Base-by-base conservation (phyloP, 2,888 invertebrate genomes). In the Diloba caeruleocephala region DNA sequence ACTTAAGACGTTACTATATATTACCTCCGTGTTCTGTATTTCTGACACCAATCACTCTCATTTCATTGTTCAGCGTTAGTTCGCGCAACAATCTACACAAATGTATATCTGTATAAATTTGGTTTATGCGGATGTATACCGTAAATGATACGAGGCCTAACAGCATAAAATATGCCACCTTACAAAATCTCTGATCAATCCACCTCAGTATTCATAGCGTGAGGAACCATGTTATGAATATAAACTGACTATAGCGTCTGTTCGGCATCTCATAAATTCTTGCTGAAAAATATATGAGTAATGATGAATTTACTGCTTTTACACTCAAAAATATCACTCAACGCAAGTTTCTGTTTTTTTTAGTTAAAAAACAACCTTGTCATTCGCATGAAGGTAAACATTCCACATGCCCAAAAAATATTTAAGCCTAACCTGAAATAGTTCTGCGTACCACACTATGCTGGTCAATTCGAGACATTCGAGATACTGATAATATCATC, bases 171-270 rank as follows among this genome's bases (percentile, higher is more conserved):
- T 15, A 6, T 13, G 13, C 28, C 6, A 33, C 14, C 26, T 38
- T 15, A 15, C 34, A 17, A 61, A 57, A 71, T 71, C 49, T 60
- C 39, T 55, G 53, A 58, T 64, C 63, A 46, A 38, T 49, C 32
- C 38, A 1, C 43, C 21, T 64, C 53, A 21, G 38, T 59, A 67
- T 60, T 65, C 66, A 60, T 61, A 43, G 36, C 56, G 23, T 15
- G 34, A 28, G 33, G 37, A 14, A 39, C 25, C 49, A 45, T 55
- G 57, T 43, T 61, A 61, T 61, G 72, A 72, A 71, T 69, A 59
- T 68, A 63, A 70, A 73, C 57, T 43, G 43, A 10, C 1, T 12
- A 25, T 10, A 13, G 15, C 23, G 19, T 5, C 17, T 21, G 36
- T 44, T 41, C 25, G 8, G 26, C 29, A 15, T 50, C 38, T 46